A percentile compares a stretch with the other conserved stretches of the same genome.
These are phyloP conservation scores for Nephrotoma appendiculata DNA, from an alignment of 2,888 invertebrate species.

Conservation along the genomic window DNA sequence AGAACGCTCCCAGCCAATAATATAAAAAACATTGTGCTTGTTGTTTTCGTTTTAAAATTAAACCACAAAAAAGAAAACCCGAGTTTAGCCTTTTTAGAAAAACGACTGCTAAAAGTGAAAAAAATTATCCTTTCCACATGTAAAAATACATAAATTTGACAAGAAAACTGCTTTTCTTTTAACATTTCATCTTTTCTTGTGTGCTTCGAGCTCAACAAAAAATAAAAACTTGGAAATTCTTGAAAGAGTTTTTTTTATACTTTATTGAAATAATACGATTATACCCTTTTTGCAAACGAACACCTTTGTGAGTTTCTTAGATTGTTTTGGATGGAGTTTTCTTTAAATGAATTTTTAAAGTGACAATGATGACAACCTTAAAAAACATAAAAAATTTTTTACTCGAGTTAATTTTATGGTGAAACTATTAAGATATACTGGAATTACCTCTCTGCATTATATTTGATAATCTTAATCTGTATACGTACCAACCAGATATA, in stretches of 20 bases:
- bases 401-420: not conserved
- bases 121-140: not conserved
- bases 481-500: not conserved
- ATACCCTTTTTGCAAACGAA: not conserved
- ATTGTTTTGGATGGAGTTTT: not conserved
- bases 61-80: not conserved
- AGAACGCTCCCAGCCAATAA: no score
- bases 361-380: not conserved
- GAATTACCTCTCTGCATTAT: not conserved
- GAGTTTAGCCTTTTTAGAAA: not conserved
- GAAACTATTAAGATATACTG: not conserved
- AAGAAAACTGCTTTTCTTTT: not conserved
- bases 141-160: not conserved
- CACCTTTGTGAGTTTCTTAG: not conserved
- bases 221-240: not conserved
- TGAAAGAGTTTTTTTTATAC: not conserved
- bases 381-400: not conserved
- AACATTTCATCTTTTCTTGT: not conserved
- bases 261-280: not conserved
- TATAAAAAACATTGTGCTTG: no score
- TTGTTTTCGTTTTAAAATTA: not conserved
- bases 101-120: not conserved
- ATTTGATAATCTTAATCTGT: not conserved
- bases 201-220: not conserved
- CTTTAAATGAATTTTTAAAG: not conserved